Evolutionary conservation across 2,113 vertebrate genomes (phyloP), one percentile per base, ranked within the genome.

Genomic region (Fregetta grallaria): DNA sequence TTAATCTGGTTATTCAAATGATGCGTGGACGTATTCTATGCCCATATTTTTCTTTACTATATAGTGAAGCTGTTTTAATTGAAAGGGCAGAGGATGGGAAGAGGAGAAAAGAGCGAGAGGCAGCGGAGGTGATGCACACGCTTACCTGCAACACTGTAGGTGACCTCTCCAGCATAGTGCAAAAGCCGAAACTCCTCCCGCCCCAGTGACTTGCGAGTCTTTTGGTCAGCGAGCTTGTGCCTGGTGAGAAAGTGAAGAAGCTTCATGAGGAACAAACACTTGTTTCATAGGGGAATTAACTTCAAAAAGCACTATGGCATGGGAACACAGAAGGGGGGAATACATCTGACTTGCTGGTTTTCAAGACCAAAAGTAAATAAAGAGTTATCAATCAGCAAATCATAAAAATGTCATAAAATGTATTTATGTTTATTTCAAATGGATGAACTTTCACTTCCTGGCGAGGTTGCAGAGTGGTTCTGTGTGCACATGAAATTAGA

Each of bases 131-230:
- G 58, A 14, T 3, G 47, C 49, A 3, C 32, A 23, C 5, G 22
- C 92, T 94, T 73, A 99, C 99, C 99, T 7, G 98, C 98, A 27
- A 99, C 99, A 0, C 98, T 99, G 98, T 99, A 99, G 98, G 99
- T 99, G 94, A 99, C 99, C 50, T 99, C 99, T 88, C 99, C 99
- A 5, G 99, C 99, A 1, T 99, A 99, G 96, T 99, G 99, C 81
- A 98, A 96, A 80, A 99, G 98, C 73, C 99, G 98, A 96, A 99
- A 99, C 79, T 99, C 99, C 6, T 99, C 99, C 29, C 99, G 98
- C 20, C 98, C 98, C 98, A 99, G 98, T 1, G 99, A 98, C 94
- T 99, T 99, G 86, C 99, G 98, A 18, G 99, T 99, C 89, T 99
- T 99, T n/a, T 98, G 99, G 95, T 99, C 99, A 19, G 99, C 99